phyloP scores from a whole-genome alignment of 2,888 invertebrate species.

The Proisotoma minuta region DNA sequence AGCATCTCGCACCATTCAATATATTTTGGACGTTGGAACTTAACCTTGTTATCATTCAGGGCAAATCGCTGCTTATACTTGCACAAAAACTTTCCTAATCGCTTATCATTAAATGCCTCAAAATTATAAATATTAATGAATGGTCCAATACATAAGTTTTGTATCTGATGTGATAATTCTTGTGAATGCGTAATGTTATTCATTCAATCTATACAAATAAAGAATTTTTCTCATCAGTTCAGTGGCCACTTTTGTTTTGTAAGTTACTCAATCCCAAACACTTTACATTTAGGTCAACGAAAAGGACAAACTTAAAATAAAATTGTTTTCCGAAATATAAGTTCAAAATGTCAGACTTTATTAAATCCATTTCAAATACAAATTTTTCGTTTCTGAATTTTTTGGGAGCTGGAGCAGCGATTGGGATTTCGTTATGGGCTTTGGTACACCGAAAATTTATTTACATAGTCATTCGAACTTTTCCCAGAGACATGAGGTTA shows the following conservation, averaged over 20 bases:
- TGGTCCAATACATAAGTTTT: not conserved
- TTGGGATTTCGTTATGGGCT: conserved; percentile 18
- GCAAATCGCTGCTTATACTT: not conserved
- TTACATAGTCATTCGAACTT: conserved; percentile 25
- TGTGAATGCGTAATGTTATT: not conserved
- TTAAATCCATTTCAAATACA: not conserved
- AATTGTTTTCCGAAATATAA: no score
- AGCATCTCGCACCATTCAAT: no score
- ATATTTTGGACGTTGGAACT: conserved; percentile 9
- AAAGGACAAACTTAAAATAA: no score
- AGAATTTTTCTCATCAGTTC: no score
- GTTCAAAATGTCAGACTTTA: no score
- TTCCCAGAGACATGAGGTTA: conserved; percentile 29
- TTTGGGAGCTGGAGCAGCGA: not conserved
- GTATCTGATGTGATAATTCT: not conserved
- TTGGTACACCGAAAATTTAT: conserved; percentile 19
- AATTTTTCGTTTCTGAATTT: not conserved
- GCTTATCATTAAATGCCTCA: not conserved
- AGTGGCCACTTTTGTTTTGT: no score
- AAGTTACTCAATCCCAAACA: no score
- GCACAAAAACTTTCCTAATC: not conserved
- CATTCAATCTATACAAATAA: no score
- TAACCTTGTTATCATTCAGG: conserved; percentile 2
- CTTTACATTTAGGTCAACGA: no score
- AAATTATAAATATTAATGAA: not conserved